Evolutionary conservation across 1,140 invertebrate species (phyloP).

Genomic region (Drosophila watanabei): DNA sequence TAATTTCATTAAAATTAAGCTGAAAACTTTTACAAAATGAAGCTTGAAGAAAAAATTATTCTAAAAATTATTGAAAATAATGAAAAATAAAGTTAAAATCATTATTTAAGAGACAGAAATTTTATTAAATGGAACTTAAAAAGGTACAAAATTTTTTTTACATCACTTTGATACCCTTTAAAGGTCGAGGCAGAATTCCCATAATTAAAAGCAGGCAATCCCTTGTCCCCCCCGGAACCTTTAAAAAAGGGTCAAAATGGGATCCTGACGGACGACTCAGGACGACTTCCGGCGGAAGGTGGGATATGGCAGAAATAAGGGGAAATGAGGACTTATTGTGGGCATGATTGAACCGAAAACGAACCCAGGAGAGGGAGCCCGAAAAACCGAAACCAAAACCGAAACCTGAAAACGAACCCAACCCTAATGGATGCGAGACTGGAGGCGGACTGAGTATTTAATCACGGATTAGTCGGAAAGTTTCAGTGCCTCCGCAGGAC

Average conservation of each 20-base stretch:
- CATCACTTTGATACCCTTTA: conserved; percentile 51
- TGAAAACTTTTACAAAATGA: too few species aligned
- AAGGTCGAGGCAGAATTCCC: conserved; percentile 10
- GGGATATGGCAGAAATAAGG: conserved; percentile 13
- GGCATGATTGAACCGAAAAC: conserved; percentile 36
- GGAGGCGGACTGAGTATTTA: conserved; percentile 54
- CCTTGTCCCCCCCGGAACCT: conserved; percentile 2
- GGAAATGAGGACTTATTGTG: conserved; percentile 21
- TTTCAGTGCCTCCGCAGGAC: conserved; percentile 38
- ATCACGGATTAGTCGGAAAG: conserved; percentile 61
- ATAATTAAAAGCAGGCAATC: neutral
- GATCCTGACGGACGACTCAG: conserved; percentile 1
- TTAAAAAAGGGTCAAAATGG: conserved; percentile 48
- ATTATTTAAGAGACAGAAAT: neutral
- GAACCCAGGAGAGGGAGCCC: neutral
- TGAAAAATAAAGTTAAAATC: too few species aligned
- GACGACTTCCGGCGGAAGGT: conserved; percentile 29
- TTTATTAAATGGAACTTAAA: neutral
- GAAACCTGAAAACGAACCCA: conserved; percentile 3
- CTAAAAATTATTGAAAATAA: neutral
- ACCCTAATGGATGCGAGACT: conserved; percentile 11
- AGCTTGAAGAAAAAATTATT: too few species aligned
- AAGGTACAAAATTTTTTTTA: neutral
- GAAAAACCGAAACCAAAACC: neutral
- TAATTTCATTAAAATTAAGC: neutral